Conservation (phyloP, 2,888 invertebrate species). For the Scrobipalpa atriplicella region DNA sequence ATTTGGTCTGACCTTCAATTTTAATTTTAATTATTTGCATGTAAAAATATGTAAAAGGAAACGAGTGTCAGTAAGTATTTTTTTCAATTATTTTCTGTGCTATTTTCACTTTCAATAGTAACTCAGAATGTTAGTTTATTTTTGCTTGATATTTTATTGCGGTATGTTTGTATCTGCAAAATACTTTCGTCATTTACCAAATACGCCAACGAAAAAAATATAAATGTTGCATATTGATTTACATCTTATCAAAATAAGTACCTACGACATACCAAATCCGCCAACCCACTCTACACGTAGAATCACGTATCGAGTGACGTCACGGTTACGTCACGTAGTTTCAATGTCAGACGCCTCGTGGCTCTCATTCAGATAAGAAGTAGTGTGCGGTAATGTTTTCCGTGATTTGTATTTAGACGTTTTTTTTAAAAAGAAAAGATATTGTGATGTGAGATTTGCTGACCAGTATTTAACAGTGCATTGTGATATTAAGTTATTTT, state of each 20-base stretch:
- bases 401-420: neutral
- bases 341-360: constrained; percentile 20
- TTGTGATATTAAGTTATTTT: constrained; percentile 14
- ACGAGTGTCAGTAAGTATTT: too few species aligned
- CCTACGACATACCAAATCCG: neutral
- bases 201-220: too few species aligned
- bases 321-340: constrained; percentile 17
- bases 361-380: constrained; percentile 3
- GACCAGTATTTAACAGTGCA: neutral
- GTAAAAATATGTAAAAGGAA: too few species aligned
- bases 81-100: too few species aligned
- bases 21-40: too few species aligned
- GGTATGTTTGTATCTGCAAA: too few species aligned
- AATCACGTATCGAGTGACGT: constrained; percentile 2
- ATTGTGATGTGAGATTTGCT: neutral
- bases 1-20: neutral
- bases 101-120: too few species aligned
- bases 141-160: too few species aligned
- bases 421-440: neutral
- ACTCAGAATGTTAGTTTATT: too few species aligned
- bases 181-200: too few species aligned
- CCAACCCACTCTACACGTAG: neutral
- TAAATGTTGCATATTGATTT: too few species aligned
- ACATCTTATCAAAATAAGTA: neutral
- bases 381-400: neutral